Evolutionary conservation across 2,888 invertebrate species (phyloP).

Genomic region (Apomyelois bistriatella): DNA sequence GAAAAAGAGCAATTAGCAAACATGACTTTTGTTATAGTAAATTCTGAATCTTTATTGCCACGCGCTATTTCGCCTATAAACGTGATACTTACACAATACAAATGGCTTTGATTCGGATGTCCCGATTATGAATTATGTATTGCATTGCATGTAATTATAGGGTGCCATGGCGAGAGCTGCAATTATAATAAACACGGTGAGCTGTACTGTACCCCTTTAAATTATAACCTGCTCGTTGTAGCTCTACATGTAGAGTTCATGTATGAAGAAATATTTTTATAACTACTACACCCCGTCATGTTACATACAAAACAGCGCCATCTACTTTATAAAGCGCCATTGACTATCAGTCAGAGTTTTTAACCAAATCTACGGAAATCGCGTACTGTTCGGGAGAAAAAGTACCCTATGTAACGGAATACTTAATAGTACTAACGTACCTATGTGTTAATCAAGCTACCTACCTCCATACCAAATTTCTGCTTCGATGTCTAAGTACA

Average conservation of each 20-base stretch:
- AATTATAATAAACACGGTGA: constrained; percentile 26
- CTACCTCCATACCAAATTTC: no score
- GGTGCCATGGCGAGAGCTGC: constrained; percentile 25
- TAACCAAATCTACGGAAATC: no score
- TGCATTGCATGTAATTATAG: constrained; percentile 19
- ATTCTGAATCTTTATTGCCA: constrained; percentile 17
- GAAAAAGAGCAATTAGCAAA: neutral
- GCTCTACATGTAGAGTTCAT: constrained; percentile 8
- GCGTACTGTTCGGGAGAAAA: no score
- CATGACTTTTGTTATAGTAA: constrained; percentile 22
- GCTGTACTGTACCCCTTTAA: constrained; percentile 12
- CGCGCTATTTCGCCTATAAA: constrained; percentile 18
- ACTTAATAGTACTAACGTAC: no score
- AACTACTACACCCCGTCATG: no score
- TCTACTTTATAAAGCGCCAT: no score
- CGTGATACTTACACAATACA: constrained; percentile 26
- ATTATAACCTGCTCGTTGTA: constrained; percentile 4
- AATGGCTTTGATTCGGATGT: constrained; percentile 8
- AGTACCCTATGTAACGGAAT: no score
- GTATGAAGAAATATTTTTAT: no score
- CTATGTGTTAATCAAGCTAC: no score
- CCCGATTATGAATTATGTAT: constrained; percentile 19
- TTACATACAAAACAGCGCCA: no score
- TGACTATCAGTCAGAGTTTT: no score
- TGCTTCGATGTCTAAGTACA: no score